Percentiles rank a stretch among this genome's conserved stretches.
Evolutionary conservation across 2,113 vertebrate species (phyloP).

Genomic region (Rhinoderma darwinii): DNA sequence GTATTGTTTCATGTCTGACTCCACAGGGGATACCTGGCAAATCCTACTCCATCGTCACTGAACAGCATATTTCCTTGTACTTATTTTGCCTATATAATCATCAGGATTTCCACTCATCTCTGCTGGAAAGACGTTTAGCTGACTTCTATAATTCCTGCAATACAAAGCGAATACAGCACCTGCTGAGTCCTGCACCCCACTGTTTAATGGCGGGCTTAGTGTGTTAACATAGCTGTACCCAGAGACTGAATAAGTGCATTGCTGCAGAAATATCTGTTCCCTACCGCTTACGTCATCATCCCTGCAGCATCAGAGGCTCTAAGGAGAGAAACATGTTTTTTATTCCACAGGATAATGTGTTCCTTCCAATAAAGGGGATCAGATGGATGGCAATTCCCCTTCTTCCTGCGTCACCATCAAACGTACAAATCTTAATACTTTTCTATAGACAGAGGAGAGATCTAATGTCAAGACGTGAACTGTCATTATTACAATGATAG

Average conservation of each 20-base stretch:
- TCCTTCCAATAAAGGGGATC: slow-evolving; percentile 35
- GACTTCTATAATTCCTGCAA: slow-evolving; percentile 15
- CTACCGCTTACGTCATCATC: slow-evolving; percentile 12
- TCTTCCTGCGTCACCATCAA: slow-evolving; percentile 10
- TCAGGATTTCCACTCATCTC: slow-evolving; percentile 19
- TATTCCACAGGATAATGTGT: slow-evolving; percentile 42
- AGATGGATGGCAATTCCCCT: neutral
- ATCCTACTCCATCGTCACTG: neutral
- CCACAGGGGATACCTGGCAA: neutral
- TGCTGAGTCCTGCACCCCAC: neutral
- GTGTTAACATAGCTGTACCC: neutral
- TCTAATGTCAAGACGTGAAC: neutral
- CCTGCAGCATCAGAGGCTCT: neutral
- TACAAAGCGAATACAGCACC: neutral
- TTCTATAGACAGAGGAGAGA: neutral
- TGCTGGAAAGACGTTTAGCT: slow-evolving; percentile 10
- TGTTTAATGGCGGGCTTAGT: neutral
- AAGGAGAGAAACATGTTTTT: slow-evolving; percentile 28
- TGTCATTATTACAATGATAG: neutral
- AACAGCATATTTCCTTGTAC: neutral
- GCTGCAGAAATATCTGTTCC: neutral
- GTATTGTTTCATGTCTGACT: neutral
- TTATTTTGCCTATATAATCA: neutral
- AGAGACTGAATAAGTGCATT: slow-evolving; percentile 1
- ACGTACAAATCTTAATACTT: neutral